Evolutionary conservation across 2,888 invertebrate genomes (phyloP).

Genomic region (Tipula lateralis): DNA sequence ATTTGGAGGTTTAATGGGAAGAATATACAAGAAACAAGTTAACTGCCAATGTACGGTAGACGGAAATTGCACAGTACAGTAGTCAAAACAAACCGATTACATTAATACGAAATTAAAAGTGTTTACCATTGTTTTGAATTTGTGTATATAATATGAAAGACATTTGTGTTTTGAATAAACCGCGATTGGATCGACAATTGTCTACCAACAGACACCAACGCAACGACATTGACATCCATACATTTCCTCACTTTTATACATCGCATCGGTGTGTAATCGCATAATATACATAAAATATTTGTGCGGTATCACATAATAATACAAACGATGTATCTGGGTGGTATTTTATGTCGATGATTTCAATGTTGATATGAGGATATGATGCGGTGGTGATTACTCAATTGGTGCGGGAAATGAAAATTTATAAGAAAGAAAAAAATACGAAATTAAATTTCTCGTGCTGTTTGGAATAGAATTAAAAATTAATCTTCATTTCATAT

Average conservation of each 20-base stretch:
- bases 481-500: background rate
- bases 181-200: background rate
- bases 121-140: background rate
- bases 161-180: background rate
- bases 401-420: background rate
- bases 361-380: background rate
- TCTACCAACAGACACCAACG: background rate
- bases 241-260: background rate
- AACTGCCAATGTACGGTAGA: background rate
- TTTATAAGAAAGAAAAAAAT: background rate
- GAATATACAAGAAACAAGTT: background rate
- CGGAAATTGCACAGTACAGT: background rate
- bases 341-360: background rate
- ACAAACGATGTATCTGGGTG: background rate
- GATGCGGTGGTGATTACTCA: background rate
- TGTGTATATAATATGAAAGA: background rate
- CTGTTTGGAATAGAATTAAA: slow-evolving; percentile 11
- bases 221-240: slow-evolving; percentile 11
- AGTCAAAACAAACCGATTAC: background rate
- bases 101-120: background rate
- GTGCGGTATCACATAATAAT: background rate
- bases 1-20: background rate
- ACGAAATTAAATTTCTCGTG: background rate
- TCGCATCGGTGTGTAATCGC: background rate
- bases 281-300: background rate